Evolutionary conservation across 1,140 invertebrate species (phyloP).

Genomic region (Drosophila takahashii): DNA sequence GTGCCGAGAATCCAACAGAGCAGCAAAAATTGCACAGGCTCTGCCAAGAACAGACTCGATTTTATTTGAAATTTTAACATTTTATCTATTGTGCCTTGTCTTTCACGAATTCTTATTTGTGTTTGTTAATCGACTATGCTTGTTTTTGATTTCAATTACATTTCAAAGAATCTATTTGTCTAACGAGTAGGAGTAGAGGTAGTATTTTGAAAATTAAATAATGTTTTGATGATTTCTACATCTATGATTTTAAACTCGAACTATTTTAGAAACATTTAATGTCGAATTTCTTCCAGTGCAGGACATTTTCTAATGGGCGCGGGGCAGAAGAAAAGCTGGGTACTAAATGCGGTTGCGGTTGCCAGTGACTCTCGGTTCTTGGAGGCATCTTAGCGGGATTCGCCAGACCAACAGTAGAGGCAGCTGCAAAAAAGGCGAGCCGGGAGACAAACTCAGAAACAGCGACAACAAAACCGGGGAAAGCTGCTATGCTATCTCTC

Average conservation of each 20-base stretch:
- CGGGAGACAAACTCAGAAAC: constrained; percentile 5
- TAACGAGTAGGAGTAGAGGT: background rate
- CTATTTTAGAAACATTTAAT: too few species aligned
- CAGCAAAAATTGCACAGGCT: background rate
- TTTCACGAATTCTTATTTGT: too few species aligned
- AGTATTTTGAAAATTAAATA: too few species aligned
- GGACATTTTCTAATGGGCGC: constrained; percentile 15
- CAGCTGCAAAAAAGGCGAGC: constrained; percentile 33
- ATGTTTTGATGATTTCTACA: too few species aligned
- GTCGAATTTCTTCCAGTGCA: constrained; percentile 11
- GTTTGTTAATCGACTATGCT: too few species aligned
- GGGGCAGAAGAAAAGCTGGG: background rate
- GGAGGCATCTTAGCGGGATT: constrained; percentile 52
- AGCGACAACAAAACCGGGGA: constrained; percentile 4
- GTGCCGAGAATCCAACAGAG: background rate
- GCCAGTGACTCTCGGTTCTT: constrained; percentile 64
- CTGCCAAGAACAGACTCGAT: background rate
- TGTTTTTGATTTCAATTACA: too few species aligned
- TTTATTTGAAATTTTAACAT: background rate
- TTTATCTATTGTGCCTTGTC: background rate
- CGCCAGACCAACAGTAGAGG: constrained; percentile 33
- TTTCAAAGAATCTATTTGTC: background rate
- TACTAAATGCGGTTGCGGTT: constrained; percentile 71
- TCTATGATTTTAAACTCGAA: too few species aligned
- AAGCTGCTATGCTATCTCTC: constrained; percentile 2